These are phyloP conservation scores for Dynastes hyllus DNA, from an alignment of 2,888 invertebrate species.

Conservation along the genomic window DNA sequence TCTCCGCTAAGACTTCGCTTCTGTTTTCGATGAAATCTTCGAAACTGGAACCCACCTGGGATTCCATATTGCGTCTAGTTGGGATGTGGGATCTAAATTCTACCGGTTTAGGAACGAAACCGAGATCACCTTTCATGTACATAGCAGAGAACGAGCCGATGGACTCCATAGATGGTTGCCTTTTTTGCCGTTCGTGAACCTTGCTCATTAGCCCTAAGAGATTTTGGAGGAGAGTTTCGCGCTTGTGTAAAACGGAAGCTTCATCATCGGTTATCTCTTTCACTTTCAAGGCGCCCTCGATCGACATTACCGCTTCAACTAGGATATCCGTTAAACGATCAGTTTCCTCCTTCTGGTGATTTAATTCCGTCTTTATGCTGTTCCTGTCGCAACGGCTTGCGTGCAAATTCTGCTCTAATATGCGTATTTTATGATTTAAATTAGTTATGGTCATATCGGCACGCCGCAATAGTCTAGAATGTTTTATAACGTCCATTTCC, in stretches of 20 bases:
- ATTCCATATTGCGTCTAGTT: slow-evolving; percentile 60
- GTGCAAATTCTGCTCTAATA: slow-evolving; percentile 76
- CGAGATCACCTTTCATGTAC: slow-evolving; percentile 79
- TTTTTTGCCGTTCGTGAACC: slow-evolving; percentile 66
- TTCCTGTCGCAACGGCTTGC: slow-evolving; percentile 72
- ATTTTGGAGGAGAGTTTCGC: slow-evolving; percentile 73
- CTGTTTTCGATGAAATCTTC: slow-evolving; percentile 57
- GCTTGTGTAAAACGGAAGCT: slow-evolving; percentile 71
- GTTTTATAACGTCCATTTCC: slow-evolving; percentile 54
- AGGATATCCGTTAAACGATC: slow-evolving; percentile 75
- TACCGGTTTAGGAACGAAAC: slow-evolving; percentile 76
- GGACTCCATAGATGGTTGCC: slow-evolving; percentile 71
- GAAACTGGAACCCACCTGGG: slow-evolving; percentile 63
- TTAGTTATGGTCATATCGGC: slow-evolving; percentile 54
- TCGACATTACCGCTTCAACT: slow-evolving; percentile 75
- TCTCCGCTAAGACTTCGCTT: slow-evolving; percentile 18
- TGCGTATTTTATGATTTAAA: slow-evolving; percentile 60
- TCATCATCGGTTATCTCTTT: slow-evolving; percentile 69
- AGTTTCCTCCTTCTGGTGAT: slow-evolving; percentile 72
- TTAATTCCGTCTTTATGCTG: slow-evolving; percentile 70
- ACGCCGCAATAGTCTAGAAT: slow-evolving; percentile 52
- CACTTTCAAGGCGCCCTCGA: slow-evolving; percentile 75
- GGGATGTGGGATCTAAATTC: slow-evolving; percentile 63
- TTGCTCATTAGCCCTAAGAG: slow-evolving; percentile 65
- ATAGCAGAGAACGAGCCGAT: slow-evolving; percentile 68